Evolutionary conservation across 2,113 vertebrate species (phyloP), one percentile per base, ranked within the genome.

Genomic region (Gymnorhina tibicen): DNA sequence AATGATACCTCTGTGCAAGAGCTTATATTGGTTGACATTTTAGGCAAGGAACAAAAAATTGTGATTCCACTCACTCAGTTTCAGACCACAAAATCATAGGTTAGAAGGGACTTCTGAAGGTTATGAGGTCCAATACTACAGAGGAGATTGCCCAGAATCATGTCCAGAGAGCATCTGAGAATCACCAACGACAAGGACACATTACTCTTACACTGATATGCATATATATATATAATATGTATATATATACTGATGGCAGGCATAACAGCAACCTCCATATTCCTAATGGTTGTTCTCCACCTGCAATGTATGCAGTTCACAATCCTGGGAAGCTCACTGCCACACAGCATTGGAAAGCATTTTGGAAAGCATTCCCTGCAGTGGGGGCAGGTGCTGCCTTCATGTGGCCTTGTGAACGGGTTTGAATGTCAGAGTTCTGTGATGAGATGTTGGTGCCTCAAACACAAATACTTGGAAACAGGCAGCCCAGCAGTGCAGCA

Each of bases 371-470:
- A n/a, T 30, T 77, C 21, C 7, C 7, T 53, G 2, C 7, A 7
- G 1, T 70, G 16, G 2, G 10, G 23, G 35, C 5, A 33, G 27
- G 20, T 20, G 26, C 12, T 58, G 27, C 32, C 26, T 49, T 72
- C 50, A 4, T 3, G 2, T 32, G n/a, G n/a, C 16, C 49, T 79
- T 63, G 22, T 1, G 6, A 21, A 13, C 26, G 28, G 3, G 9
- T 69, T 68, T 47, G 69, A 86, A 49, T 13, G 8, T 37, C 44
- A 15, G 22, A 11, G 26, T 55, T 26, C 21, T 68, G 26, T 37
- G 22, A 23, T 15, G 27, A 49, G 32, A 20, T 18, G 2, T 1
- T 59, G 39, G 5, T 42, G 15, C 7, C 23, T 30, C 0, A 9
- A 39, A 18, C 5, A 27, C 22, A 58, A 82, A 52, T 21, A 9